Evolutionary conservation across 2,888 invertebrate species (phyloP).

Genomic region (Pollenia amentaria): DNA sequence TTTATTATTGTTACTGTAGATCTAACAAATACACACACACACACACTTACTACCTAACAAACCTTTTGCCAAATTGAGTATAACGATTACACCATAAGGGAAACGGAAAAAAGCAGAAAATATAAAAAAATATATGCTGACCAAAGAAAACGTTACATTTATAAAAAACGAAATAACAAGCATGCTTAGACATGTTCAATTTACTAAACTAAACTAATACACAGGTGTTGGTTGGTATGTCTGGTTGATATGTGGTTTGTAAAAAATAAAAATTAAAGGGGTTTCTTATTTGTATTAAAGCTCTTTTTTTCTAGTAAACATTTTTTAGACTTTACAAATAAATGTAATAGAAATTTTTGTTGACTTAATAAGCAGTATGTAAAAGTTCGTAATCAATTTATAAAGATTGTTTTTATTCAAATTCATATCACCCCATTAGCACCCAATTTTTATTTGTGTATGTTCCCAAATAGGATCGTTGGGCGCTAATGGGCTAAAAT

Average conservation of each 20-base stretch:
- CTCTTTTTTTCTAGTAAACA: neutral
- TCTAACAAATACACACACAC: neutral
- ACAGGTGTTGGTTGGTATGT: conserved; percentile 54
- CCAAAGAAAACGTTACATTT: conserved; percentile 25
- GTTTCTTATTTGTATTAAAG: neutral
- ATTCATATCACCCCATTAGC: too few relatives aligned
- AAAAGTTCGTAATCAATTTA: too few relatives aligned
- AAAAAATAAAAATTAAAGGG: conserved; percentile 42
- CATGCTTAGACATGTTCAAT: conserved; percentile 63
- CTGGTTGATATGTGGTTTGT: conserved; percentile 51
- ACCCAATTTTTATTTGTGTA: too few relatives aligned
- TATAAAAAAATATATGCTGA: conserved; percentile 49
- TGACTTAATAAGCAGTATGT: too few relatives aligned
- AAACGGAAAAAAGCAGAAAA: conserved; percentile 25
- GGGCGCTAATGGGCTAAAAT: too few relatives aligned
- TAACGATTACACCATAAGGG: conserved; percentile 42
- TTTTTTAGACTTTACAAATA: too few relatives aligned
- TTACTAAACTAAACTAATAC: conserved; percentile 59
- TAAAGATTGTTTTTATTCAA: too few relatives aligned
- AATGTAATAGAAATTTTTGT: too few relatives aligned
- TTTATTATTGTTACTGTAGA: too few relatives aligned
- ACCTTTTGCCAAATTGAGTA: conserved; percentile 46
- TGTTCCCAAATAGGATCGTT: too few relatives aligned
- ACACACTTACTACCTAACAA: neutral
- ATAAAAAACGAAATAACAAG: conserved; percentile 42